These are phyloP conservation scores for Puffinus mauretanicus DNA, from an alignment of 2,113 vertebrate genomes.

Conservation along the genomic window DNA sequence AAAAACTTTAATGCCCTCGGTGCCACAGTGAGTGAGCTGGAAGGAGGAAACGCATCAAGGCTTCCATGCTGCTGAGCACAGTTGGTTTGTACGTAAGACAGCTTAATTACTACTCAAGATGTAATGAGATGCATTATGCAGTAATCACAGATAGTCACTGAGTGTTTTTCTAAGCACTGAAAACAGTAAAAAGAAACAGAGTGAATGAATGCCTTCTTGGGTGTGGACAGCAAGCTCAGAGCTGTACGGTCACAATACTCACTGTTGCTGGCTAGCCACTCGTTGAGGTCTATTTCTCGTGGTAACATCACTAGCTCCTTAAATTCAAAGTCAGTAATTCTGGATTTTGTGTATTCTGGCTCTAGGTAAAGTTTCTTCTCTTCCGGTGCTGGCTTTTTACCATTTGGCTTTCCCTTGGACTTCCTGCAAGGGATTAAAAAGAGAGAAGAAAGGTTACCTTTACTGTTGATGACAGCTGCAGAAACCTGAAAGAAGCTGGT, in stretches of 20 bases:
- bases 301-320: conserved; percentile 95
- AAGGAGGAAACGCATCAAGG: background rate
- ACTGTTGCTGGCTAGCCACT: conserved; percentile 99
- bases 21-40: background rate
- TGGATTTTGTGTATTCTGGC: conserved; percentile 89
- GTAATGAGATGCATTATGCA: background rate
- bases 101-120: conserved; percentile 2
- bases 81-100: background rate
- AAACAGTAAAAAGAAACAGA: background rate
- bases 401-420: conserved; percentile 97
- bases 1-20: background rate
- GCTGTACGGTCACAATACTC: conserved; percentile 48
- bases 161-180: background rate
- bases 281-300: conserved; percentile 96
- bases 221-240: background rate
- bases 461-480: background rate
- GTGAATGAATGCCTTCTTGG: background rate
- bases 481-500: background rate
- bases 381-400: conserved; percentile 90
- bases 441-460: background rate
- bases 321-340: conserved; percentile 92
- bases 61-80: background rate
- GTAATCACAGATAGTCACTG: background rate
- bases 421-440: conserved; percentile 78
- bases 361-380: conserved; percentile 97